Evolutionary conservation across 2,113 vertebrate species (phyloP).

Genomic region (Chroicocephalus ridibundus): DNA sequence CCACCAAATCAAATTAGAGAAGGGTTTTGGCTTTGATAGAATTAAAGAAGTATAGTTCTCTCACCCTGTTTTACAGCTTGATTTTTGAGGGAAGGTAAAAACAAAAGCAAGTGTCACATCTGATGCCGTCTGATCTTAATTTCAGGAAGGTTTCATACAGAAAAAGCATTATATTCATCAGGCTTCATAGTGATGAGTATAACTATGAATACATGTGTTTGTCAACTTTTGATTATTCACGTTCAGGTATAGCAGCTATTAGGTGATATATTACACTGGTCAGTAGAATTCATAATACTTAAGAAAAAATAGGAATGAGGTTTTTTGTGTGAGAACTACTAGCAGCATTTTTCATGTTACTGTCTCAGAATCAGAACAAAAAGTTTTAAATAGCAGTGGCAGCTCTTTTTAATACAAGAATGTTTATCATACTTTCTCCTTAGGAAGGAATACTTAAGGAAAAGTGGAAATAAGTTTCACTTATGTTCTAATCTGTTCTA

Average conservation of each 20-base stretch:
- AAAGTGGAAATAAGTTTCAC: background rate
- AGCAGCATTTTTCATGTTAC: background rate
- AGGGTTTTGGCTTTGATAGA: background rate
- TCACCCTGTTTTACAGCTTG: background rate
- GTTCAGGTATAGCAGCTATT: background rate
- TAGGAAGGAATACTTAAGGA: background rate
- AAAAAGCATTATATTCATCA: background rate
- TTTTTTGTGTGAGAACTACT: background rate
- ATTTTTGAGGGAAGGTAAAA: background rate
- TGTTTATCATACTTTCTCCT: background rate
- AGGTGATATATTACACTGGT: background rate
- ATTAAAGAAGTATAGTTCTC: background rate
- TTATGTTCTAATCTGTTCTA: background rate
- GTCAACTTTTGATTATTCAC: background rate
- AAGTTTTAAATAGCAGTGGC: background rate
- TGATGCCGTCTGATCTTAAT: background rate
- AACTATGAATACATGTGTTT: background rate
- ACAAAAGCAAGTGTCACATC: background rate
- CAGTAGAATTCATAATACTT: background rate
- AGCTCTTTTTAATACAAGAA: background rate
- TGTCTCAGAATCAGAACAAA: background rate
- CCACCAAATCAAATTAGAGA: background rate
- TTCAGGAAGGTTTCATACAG: background rate
- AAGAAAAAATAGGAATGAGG: background rate
- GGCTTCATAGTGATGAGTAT: background rate